Base-by-base conservation (phyloP, 2,113 vertebrate species). In the Athene noctua region DNA sequence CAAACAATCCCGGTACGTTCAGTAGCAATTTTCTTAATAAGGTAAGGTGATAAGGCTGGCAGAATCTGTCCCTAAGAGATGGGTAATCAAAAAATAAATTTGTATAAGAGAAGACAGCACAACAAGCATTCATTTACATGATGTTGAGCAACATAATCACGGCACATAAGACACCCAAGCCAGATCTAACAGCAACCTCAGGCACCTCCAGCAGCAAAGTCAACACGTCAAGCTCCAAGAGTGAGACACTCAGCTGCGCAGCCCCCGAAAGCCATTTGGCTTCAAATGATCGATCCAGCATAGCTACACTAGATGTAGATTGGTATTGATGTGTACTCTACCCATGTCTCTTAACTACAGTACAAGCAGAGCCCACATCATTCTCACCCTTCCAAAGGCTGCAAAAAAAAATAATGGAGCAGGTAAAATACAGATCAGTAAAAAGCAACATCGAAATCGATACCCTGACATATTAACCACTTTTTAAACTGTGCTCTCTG, bases 271-370 rank as follows among this genome's bases (percentile, higher is more conserved):
- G 36, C 18, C 1, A 20, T 30, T 25, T 27, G 77, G 47, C 66
- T 55, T 61, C 65, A 5, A 32, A 27, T 4, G 40, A 54, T n/a
- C 23, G 7, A n/a, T 16, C 63, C 68, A 57, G 40, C 38, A 2
- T 0, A 0, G 1, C n/a, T 8, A 27, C 6, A 0, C 32, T 59
- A 16, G 58, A 4, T 2, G 32, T 6, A 40, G 36, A 7, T 0
- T 4, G 11, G 46, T 57, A n/a, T 13, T 23, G 71, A 44, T n/a
- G 13, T 7, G 22, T 8, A 12, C 59, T 59, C 68, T 66, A 11
- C 27, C 15, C 8, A 0, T 4, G 22, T 2, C 81, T 22, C 30
- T 40, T 6, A 36, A 16, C 18, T 15, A 2, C 47, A 44, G 54
- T 0, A 17, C 54, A 8, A 34, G 75, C 71, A 46, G 36, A 83